Evolutionary conservation across 2,888 invertebrate species (phyloP).

Genomic region (Saturnia japonica): DNA sequence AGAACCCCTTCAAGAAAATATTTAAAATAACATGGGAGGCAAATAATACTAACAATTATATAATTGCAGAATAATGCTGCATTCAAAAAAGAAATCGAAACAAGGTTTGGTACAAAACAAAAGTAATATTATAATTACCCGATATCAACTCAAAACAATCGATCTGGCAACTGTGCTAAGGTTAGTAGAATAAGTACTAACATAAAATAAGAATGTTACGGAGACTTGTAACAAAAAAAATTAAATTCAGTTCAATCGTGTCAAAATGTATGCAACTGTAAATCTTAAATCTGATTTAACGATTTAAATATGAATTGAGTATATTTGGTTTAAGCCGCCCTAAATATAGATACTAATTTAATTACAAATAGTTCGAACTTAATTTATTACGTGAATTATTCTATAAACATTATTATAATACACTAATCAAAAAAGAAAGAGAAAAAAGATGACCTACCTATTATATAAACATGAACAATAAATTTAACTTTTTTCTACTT

Average conservation of each 20-base stretch:
- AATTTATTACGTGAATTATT: too few species aligned
- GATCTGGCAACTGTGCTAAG: constrained; percentile 1
- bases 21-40: neutral
- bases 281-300: too few species aligned
- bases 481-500: neutral
- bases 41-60: neutral
- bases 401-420: neutral
- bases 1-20: neutral
- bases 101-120: constrained; percentile 39
- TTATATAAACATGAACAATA: neutral
- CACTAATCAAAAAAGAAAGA: constrained; percentile 4
- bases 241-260: too few species aligned
- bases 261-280: too few species aligned
- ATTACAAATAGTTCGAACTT: too few species aligned
- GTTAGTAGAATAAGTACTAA: neutral
- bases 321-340: too few species aligned
- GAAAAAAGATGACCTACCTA: neutral
- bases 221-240: too few species aligned
- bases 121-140: constrained; percentile 25
- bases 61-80: constrained; percentile 44
- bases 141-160: constrained; percentile 14
- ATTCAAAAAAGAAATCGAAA: constrained; percentile 45
- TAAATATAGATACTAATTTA: too few species aligned
- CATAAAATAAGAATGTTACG: neutral
- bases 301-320: too few species aligned